These are phyloP conservation scores for Drosophila histrio DNA, from an alignment of 2,888 invertebrate species.

Conservation along the genomic window DNA sequence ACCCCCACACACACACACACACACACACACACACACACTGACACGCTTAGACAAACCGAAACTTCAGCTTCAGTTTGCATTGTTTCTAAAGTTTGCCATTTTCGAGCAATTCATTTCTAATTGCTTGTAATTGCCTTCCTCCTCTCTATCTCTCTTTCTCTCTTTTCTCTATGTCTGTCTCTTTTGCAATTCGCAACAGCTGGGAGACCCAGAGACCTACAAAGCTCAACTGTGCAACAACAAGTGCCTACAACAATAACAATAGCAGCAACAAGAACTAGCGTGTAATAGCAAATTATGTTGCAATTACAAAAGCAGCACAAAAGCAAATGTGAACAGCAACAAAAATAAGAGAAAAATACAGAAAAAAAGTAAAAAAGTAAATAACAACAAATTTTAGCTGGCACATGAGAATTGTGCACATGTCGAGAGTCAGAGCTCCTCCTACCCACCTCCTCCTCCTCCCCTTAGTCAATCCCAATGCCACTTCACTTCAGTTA, in stretches of 20 bases:
- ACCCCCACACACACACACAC: not conserved
- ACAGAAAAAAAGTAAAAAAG: conserved; percentile 17
- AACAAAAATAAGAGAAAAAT: conserved; percentile 34
- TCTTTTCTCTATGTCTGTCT: not conserved
- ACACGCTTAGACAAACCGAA: conserved; percentile 20
- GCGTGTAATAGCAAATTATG: conserved; percentile 79
- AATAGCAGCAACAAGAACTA: conserved; percentile 42
- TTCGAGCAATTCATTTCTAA: conserved; percentile 75
- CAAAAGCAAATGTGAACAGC: conserved; percentile 61
- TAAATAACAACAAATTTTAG: conserved; percentile 32
- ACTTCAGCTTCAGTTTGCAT: conserved; percentile 57
- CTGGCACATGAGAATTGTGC: conserved; percentile 57
- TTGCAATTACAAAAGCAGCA: conserved; percentile 78
- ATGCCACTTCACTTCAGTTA: conserved; percentile 32
- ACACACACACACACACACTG: not conserved
- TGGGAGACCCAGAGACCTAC: conserved; percentile 75
- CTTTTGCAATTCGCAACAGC: conserved; percentile 57
- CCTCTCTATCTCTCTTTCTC: not conserved
- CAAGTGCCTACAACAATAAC: conserved; percentile 24
- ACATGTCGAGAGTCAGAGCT: conserved; percentile 38
- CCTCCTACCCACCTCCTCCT: not conserved
- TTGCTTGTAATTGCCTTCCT: conserved; percentile 73
- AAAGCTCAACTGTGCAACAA: conserved; percentile 57
- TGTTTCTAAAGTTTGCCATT: conserved; percentile 60
- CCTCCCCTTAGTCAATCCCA: no score